These are phyloP conservation scores for Diploscapter pachys DNA, from an alignment of 1,140 invertebrate species.

Conservation along the genomic window DNA sequence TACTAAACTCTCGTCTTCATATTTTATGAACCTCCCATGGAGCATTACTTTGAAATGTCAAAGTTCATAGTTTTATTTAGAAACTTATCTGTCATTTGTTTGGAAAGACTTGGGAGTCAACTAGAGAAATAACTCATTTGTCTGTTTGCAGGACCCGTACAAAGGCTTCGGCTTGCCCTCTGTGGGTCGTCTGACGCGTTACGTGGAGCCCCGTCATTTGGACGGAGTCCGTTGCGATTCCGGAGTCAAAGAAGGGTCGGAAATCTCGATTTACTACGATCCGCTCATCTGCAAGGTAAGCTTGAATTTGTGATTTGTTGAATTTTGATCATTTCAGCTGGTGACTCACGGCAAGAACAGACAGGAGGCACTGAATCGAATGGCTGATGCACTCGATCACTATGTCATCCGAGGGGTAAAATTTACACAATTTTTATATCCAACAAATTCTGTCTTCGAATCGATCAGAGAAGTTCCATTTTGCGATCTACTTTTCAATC, in stretches of 20 bases:
- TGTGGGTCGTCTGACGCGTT: slow-evolving; percentile 68
- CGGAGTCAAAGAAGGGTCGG: slow-evolving; percentile 71
- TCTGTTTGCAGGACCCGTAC: slow-evolving; percentile 68
- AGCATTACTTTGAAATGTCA: too few species aligned
- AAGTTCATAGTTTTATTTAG: too few species aligned
- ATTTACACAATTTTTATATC: too few species aligned
- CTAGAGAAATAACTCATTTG: background rate
- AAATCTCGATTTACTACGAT: slow-evolving; percentile 75
- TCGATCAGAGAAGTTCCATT: too few species aligned
- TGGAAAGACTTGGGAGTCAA: background rate
- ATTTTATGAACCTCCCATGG: too few species aligned
- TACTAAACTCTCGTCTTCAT: too few species aligned
- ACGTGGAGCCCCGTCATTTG: slow-evolving; percentile 65
- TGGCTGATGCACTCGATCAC: slow-evolving; percentile 68
- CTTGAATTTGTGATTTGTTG: too few species aligned
- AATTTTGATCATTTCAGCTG: slow-evolving; percentile 58
- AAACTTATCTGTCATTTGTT: too few species aligned
- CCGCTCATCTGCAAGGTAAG: slow-evolving; percentile 72
- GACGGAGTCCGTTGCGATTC: slow-evolving; percentile 70
- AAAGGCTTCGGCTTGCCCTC: slow-evolving; percentile 72
- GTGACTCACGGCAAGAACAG: slow-evolving; percentile 68
- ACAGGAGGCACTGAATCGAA: slow-evolving; percentile 66
- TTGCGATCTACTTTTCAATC: too few species aligned
- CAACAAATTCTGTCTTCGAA: too few species aligned
- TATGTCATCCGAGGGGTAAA: slow-evolving; percentile 70